Evolutionary conservation across 2,113 vertebrate genomes (phyloP), one percentile per base, ranked within the genome.

Genomic region (Aspidoscelis tigris): DNA sequence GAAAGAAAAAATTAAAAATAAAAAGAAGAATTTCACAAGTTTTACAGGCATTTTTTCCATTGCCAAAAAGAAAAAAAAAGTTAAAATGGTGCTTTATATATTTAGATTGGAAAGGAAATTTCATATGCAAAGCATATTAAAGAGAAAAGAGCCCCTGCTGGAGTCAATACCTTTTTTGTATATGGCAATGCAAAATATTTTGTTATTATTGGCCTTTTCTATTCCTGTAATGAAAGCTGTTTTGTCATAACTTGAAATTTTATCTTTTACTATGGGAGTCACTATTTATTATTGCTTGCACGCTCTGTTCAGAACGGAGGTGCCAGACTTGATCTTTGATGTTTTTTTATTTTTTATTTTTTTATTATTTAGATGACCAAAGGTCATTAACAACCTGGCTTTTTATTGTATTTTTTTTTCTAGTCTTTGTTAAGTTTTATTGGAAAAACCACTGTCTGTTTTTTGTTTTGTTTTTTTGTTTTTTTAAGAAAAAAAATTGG

Each of bases 201-300:
- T 99, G 98, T 99, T 99, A 99, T 99, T 99, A 99, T 99, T 97
- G 97, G 98, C 98, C 97, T 99, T 99, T 99, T 99, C 98, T 99
- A 99, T 99, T 99, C 98, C 98, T 99, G 97, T 99, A 98, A 98
- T 98, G 97, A 99, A 97, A 98, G 98, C 97, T 99, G 98, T 99
- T 98, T 61, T 99, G 98, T 99, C 98, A 98, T 99, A 99, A 99
- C 98, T 98, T 99, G 98, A 99, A 99, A 99, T 98, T 98, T 98
- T 99, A 99, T 98, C 98, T 99, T 99, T 99, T 99, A 98, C 98
- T 98, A 99, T 98, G 97, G 98, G 98, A 99, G 98, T 98, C 97
- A 98, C 98, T 99, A 99, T 99, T 99, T 99, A 99, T 99, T 99
- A 99, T 98, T 97, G 97, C 96, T 97, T 97, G 95, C 92, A 96